These are phyloP conservation scores for Hippolais icterina DNA, from an alignment of 2,113 vertebrate species.

Conservation along the genomic window DNA sequence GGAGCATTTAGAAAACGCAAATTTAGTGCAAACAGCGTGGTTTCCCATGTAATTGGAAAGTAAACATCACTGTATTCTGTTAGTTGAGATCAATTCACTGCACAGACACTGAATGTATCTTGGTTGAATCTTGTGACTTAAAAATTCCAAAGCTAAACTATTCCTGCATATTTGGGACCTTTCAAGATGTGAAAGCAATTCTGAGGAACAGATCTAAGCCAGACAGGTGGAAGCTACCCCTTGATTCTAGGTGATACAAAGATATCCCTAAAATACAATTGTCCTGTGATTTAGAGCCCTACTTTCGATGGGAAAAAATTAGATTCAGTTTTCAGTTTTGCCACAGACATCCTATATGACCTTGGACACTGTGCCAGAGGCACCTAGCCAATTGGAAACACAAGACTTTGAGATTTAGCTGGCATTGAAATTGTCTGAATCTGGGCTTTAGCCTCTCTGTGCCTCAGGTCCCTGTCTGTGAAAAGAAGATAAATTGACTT, in stretches of 20 bases:
- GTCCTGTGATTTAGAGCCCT: not conserved
- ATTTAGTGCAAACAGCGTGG: not conserved
- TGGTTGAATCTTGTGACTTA: not conserved
- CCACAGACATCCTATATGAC: constrained; percentile 13
- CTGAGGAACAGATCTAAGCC: not conserved
- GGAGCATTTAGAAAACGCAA: not conserved
- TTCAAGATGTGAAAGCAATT: not conserved
- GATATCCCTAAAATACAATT: not conserved
- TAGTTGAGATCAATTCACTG: not conserved
- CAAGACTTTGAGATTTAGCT: constrained; percentile 22
- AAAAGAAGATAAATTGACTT: constrained; percentile 57
- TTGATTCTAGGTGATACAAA: not conserved
- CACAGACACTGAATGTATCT: not conserved
- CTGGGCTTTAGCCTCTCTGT: constrained; percentile 24
- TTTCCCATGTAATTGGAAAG: not conserved
- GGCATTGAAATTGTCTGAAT: constrained; percentile 32
- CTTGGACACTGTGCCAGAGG: constrained; percentile 9
- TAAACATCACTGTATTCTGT: not conserved
- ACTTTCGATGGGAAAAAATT: not conserved
- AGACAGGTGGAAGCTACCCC: not conserved
- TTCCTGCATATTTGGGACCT: not conserved
- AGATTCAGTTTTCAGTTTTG: not conserved
- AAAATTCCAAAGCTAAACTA: not conserved
- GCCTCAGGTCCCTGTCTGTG: constrained; percentile 36
- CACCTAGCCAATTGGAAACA: constrained; percentile 34